Evolutionary conservation across 1,140 invertebrate species (phyloP).

Genomic region (Ganaspis sp.): DNA sequence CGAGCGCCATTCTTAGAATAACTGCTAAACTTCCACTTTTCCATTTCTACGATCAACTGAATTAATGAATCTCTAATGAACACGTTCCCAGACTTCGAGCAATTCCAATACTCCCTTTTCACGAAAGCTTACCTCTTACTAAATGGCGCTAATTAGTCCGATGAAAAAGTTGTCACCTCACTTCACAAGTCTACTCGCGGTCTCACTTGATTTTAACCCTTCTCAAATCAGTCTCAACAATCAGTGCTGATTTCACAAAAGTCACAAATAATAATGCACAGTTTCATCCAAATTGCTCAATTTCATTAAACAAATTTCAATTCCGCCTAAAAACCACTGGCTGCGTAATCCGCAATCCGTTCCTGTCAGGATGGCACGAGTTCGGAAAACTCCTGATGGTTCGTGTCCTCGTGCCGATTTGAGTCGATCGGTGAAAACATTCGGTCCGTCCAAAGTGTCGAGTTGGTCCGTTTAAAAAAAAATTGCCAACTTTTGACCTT

Average conservation of each 20-base stretch:
- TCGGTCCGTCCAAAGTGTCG: conserved; percentile 39
- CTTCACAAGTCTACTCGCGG: conserved; percentile 25
- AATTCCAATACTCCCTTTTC: conserved; percentile 47
- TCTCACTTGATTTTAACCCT: not conserved
- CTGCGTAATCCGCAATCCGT: not conserved
- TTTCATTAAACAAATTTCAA: too few relatives aligned
- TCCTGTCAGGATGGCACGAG: conserved; percentile 39
- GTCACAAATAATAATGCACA: too few relatives aligned
- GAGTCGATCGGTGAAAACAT: conserved; percentile 39
- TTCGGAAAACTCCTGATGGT: conserved; percentile 6
- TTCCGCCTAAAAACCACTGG: not conserved
- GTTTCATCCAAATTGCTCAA: too few relatives aligned
- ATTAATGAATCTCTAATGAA: not conserved
- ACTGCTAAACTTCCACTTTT: not conserved
- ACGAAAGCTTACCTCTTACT: conserved; percentile 42
- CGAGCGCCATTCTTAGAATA: not conserved
- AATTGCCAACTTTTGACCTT: not conserved
- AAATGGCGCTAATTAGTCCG: conserved; percentile 27
- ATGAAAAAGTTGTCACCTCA: conserved; percentile 41
- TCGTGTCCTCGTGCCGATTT: conserved; percentile 22
- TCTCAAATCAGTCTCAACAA: not conserved
- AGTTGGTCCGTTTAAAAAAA: conserved; percentile 34
- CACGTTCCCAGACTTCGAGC: not conserved
- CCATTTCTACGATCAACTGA: not conserved
- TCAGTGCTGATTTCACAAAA: not conserved